Evolutionary conservation across 2,113 vertebrate species (phyloP).

Genomic region (Shinisaurus crocodilurus): DNA sequence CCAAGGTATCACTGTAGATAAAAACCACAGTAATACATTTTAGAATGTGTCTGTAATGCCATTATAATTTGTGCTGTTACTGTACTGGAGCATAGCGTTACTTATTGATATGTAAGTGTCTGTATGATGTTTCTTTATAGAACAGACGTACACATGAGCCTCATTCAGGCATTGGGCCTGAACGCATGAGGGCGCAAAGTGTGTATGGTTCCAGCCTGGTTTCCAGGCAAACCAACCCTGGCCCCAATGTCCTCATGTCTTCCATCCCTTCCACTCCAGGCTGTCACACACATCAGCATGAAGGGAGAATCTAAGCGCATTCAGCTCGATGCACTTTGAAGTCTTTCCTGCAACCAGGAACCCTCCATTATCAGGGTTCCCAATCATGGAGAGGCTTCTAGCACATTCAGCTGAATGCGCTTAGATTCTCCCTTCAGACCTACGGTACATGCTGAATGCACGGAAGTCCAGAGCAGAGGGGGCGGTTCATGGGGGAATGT

Average conservation of each 20-base stretch:
- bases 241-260: no score
- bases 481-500: background rate
- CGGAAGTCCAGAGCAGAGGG: background rate
- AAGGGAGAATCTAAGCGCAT: background rate
- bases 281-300: background rate
- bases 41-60: background rate
- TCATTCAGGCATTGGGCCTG: background rate
- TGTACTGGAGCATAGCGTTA: background rate
- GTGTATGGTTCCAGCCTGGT: no score
- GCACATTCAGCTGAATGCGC: background rate
- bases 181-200: background rate
- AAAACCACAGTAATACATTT: background rate
- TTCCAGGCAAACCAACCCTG: no score
- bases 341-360: background rate
- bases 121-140: background rate
- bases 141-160: background rate
- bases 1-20: no score
- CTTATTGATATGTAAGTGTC: background rate
- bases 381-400: background rate
- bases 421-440: background rate
- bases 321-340: background rate
- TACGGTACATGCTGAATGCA: no score
- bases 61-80: background rate
- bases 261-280: background rate
- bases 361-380: background rate